Conservation (phyloP, 2,888 invertebrate species). For the Rhamnusium bicolor region DNA sequence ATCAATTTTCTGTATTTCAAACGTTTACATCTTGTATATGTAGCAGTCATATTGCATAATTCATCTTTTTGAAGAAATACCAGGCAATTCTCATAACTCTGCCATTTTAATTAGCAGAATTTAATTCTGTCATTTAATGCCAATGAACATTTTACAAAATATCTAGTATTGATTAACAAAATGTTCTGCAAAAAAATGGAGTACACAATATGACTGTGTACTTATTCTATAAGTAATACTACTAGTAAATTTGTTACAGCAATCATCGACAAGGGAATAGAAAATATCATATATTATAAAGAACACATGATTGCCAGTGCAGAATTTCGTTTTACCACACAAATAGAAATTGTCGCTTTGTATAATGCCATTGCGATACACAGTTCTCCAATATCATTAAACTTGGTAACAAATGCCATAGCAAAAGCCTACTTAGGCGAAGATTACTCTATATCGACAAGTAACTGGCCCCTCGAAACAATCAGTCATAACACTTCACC, state of each 20-base stretch:
- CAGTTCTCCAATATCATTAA: constrained; percentile 73
- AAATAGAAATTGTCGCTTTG: constrained; percentile 62
- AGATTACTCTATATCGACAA: constrained; percentile 63
- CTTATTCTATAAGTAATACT: too few relatives aligned
- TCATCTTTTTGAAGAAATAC: too few relatives aligned
- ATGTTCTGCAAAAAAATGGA: too few relatives aligned
- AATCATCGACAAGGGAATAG: constrained; percentile 66
- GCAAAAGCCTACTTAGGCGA: constrained; percentile 64
- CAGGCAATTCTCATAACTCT: too few relatives aligned
- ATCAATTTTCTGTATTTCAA: too few relatives aligned
- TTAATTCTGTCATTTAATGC: too few relatives aligned
- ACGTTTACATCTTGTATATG: too few relatives aligned
- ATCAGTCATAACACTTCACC: constrained; percentile 42
- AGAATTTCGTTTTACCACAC: constrained; percentile 66
- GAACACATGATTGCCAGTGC: constrained; percentile 71
- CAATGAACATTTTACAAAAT: too few relatives aligned
- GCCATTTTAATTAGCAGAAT: too few relatives aligned
- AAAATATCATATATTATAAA: constrained; percentile 70
- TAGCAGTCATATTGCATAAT: too few relatives aligned
- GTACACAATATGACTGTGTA: too few relatives aligned
- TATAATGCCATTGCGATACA: constrained; percentile 73
- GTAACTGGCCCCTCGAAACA: constrained; percentile 65
- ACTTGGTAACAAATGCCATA: constrained; percentile 72
- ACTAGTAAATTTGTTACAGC: constrained; percentile 60
- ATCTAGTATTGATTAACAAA: too few relatives aligned